Evolutionary conservation across 2,797 vertebrate genomes (phyloP).

Genomic region (Acrocephalus scirpaceus): DNA sequence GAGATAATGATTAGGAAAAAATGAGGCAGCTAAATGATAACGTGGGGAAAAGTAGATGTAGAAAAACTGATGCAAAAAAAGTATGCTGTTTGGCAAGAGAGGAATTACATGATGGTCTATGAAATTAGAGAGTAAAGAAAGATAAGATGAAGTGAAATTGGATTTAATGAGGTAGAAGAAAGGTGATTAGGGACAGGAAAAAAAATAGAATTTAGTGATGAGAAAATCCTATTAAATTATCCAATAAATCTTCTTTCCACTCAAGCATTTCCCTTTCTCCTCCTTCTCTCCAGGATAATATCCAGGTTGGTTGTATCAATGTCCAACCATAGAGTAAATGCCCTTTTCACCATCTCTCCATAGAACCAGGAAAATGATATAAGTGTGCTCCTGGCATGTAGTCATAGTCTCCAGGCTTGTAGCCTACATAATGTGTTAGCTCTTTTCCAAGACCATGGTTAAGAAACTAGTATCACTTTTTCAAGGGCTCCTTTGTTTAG

Average conservation of each 20-base stretch:
- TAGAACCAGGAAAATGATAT: not conserved
- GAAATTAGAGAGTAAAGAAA: conserved; percentile 57
- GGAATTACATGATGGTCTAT: conserved; percentile 40
- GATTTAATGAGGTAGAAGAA: conserved; percentile 68
- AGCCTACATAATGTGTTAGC: not conserved
- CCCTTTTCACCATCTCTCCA: not conserved
- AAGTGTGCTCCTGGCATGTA: not conserved
- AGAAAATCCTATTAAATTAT: conserved; percentile 67
- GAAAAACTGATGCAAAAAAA: not conserved
- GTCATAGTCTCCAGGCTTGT: not conserved
- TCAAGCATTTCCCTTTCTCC: conserved; percentile 7
- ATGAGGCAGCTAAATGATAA: conserved; percentile 1
- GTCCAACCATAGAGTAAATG: not conserved
- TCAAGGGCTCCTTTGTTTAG: not conserved
- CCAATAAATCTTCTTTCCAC: conserved; percentile 41
- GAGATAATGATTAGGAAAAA: conserved; percentile 22
- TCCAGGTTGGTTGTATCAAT: not conserved
- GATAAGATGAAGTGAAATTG: conserved; percentile 49
- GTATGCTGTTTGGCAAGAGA: not conserved
- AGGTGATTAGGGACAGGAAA: conserved; percentile 62
- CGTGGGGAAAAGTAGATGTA: not conserved
- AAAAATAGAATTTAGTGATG: conserved; percentile 67
- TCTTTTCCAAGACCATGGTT: not conserved
- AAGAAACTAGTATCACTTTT: not conserved
- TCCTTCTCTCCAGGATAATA: not conserved